Percentiles rank a stretch among this genome's conserved stretches.
Conservation (phyloP, 2,888 invertebrate species). For the Amphipyra tragopoginis region DNA sequence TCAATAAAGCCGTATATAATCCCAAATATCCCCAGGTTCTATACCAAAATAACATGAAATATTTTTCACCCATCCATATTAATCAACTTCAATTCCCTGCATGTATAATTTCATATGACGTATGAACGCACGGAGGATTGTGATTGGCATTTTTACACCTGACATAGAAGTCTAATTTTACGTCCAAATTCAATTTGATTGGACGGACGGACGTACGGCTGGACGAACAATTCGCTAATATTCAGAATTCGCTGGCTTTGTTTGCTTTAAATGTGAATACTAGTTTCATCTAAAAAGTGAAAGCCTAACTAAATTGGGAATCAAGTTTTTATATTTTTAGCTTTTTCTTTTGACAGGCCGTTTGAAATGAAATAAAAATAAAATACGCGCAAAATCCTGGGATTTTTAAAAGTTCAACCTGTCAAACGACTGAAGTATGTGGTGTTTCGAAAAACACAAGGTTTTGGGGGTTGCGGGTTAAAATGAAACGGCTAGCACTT, state of each 20-base stretch:
- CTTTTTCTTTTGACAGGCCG: background rate
- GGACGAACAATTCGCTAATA: slow-evolving; percentile 20
- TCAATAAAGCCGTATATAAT: too few species aligned
- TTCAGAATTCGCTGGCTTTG: slow-evolving; percentile 12
- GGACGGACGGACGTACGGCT: slow-evolving; percentile 10
- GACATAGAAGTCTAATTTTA: slow-evolving; percentile 24
- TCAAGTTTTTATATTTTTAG: background rate
- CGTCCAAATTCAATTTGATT: slow-evolving; percentile 40
- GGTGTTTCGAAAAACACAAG: too few species aligned
- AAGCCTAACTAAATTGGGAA: slow-evolving; percentile 28
- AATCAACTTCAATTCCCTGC: background rate
- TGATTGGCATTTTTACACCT: slow-evolving; percentile 22
- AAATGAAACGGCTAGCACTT: too few species aligned
- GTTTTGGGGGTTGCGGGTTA: background rate
- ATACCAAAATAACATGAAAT: too few species aligned
- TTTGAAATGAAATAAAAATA: background rate
- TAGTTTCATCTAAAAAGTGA: slow-evolving; percentile 12
- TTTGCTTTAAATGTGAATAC: slow-evolving; percentile 20
- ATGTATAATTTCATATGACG: slow-evolving; percentile 12
- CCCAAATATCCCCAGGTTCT: too few species aligned
- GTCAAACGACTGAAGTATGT: background rate
- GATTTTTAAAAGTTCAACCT: background rate
- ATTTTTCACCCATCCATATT: too few species aligned
- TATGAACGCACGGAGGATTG: background rate
- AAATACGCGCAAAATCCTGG: background rate